Evolutionary conservation across 1,140 invertebrate species (phyloP), one percentile per base, ranked within the genome.

Genomic region (Archegozetes longisetosus): DNA sequence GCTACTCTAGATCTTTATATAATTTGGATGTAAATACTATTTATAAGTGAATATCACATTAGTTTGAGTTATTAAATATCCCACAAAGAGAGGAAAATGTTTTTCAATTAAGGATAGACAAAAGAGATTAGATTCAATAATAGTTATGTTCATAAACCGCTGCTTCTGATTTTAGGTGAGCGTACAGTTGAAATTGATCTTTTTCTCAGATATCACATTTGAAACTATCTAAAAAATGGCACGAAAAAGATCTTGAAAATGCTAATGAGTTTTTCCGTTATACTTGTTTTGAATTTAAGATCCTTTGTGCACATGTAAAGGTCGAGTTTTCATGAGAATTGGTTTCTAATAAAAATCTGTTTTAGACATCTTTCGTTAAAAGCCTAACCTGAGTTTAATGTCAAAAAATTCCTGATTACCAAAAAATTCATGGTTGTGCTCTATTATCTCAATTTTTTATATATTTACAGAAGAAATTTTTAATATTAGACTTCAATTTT

Each of bases 161-260:
- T 70, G 55, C 60, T 75, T 2, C 61, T 75, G 17, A 71, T 75
- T 28, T 65, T 75, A 24, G 73, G 74, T 64, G 73, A 75, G 71
- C 91, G 90, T 0, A 94, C 91, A 0, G 90, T 94, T 25, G 88
- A 88, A 20, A 85, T 93, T 24, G 88, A 93, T 76, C 88, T 88
- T 0, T 71, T 91, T 23, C 77, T 91, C 2, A 78, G 92, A 64
- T 84, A 91, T 70, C 86, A 80, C 12, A 91, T 93, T 67, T 93
- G 88, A 88, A 84, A 86, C 64, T 87, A 92, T 68, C 73, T 92
- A 66, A 81, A 88, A 28, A 80, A 84, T 67, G 84, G 64, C 50
- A 67, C 17, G 23, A 67, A 24, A 58, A 49, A 12, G 40, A 50
- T 2, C 29, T 23, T 54, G 28, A 28, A 26, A 24, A 23, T 13